Conservation (phyloP, 2,113 vertebrate genomes). For the Mormyrus lacerda region DNA sequence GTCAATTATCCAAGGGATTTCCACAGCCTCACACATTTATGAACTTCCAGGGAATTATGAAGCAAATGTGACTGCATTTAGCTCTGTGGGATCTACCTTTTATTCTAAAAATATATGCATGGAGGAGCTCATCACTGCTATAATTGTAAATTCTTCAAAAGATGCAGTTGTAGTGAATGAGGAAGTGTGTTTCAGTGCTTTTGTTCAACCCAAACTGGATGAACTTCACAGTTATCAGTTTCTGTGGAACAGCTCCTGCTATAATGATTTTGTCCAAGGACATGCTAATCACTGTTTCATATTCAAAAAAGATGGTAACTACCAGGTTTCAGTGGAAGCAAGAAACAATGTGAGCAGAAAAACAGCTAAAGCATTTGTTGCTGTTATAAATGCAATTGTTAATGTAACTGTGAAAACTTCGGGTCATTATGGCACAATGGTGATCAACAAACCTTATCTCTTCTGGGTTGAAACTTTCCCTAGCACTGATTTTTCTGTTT, state of each 20-base stretch:
- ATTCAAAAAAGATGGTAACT: slow-evolving; percentile 50
- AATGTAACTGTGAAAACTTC: slow-evolving; percentile 39
- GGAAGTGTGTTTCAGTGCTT: slow-evolving; percentile 47
- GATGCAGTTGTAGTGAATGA: slow-evolving; percentile 40
- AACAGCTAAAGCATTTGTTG: slow-evolving; percentile 38
- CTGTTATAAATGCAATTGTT: slow-evolving; percentile 47
- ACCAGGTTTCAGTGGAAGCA: slow-evolving; percentile 47
- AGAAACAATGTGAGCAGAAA: slow-evolving; percentile 54
- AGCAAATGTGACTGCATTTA: slow-evolving; percentile 46
- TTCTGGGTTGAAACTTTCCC: slow-evolving; percentile 47
- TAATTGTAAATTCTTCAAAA: slow-evolving; percentile 37
- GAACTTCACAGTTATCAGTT: slow-evolving; percentile 41
- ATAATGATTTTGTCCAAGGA: slow-evolving; percentile 16
- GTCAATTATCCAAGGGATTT: slow-evolving; percentile 36
- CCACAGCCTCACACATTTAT: slow-evolving; percentile 48
- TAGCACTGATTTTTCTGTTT: slow-evolving; percentile 48
- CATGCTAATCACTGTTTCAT: slow-evolving; percentile 47
- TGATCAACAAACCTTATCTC: slow-evolving; percentile 32
- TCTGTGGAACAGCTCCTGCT: slow-evolving; percentile 45
- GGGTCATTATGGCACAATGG: slow-evolving; percentile 33
- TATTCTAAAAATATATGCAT: slow-evolving; percentile 47
- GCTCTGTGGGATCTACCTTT: slow-evolving; percentile 29
- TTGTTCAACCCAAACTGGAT: slow-evolving; percentile 38
- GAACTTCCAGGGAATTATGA: slow-evolving; percentile 42
- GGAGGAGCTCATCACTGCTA: slow-evolving; percentile 40